Evolutionary conservation across 2,113 vertebrate species (phyloP).

Genomic region (Colinus virginianus): DNA sequence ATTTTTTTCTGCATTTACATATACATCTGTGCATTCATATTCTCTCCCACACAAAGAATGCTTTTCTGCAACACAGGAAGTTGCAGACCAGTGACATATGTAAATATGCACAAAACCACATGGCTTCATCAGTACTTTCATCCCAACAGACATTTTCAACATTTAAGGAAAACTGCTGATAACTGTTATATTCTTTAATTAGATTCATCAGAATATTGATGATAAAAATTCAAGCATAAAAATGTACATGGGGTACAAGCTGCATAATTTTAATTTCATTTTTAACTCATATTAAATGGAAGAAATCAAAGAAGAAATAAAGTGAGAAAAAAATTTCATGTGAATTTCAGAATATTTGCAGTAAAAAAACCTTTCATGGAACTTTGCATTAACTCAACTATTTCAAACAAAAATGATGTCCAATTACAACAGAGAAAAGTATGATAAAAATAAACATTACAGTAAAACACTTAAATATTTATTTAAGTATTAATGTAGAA

Average conservation of each 20-base stretch:
- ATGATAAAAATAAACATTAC: neutral
- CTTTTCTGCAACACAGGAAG: neutral
- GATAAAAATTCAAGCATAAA: neutral
- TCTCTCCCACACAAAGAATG: neutral
- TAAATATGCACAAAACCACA: neutral
- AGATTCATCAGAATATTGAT: neutral
- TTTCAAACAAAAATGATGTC: constrained; percentile 20
- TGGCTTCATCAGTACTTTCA: neutral
- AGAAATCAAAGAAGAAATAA: neutral
- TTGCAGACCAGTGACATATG: neutral
- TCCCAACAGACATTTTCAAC: neutral
- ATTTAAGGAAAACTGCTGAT: neutral
- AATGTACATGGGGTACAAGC: neutral
- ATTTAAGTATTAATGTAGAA: constrained; percentile 6
- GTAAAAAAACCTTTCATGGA: neutral
- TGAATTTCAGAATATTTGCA: neutral
- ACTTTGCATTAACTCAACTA: neutral
- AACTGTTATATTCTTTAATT: neutral
- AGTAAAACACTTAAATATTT: constrained; percentile 30
- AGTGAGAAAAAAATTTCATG: neutral
- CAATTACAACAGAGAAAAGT: constrained; percentile 9
- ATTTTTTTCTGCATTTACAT: neutral
- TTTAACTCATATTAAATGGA: neutral
- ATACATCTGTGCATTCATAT: neutral
- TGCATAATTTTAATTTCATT: neutral